Percentiles rank a stretch among this genome's conserved stretches.
Evolutionary conservation across 2,888 invertebrate genomes (phyloP).

Genomic region (Pachydiplax longipennis): DNA sequence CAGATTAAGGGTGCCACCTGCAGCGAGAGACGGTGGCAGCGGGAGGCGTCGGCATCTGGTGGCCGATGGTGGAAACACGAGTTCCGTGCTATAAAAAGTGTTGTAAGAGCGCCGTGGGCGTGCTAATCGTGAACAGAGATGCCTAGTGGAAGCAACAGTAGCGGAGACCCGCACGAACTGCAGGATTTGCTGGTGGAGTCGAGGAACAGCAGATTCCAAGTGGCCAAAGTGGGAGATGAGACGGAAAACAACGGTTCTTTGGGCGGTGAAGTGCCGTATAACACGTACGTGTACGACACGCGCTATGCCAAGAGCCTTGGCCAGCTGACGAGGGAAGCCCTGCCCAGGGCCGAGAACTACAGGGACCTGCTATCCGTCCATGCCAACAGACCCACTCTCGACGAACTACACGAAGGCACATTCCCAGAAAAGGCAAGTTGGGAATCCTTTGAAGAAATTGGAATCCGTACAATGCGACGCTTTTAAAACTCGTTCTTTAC

Average conservation of each 20-base stretch:
- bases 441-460: no score
- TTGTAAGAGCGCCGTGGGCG: no score
- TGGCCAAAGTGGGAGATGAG: slow-evolving; percentile 51
- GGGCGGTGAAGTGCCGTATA: slow-evolving; percentile 45
- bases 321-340: slow-evolving; percentile 59
- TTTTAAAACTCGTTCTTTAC: no score
- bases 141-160: slow-evolving; percentile 27
- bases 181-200: slow-evolving; percentile 50
- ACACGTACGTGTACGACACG: slow-evolving; percentile 54
- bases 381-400: slow-evolving; percentile 56
- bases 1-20: no score
- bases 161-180: slow-evolving; percentile 49
- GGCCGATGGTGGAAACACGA: no score
- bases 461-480: no score
- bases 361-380: slow-evolving; percentile 57
- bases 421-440: slow-evolving; percentile 50
- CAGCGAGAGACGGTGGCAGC: no score
- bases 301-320: slow-evolving; percentile 53
- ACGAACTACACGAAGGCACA: slow-evolving; percentile 56
- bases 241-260: slow-evolving; percentile 46
- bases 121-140: not conserved
- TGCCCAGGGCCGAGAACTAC: slow-evolving; percentile 61
- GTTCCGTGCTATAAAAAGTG: no score
- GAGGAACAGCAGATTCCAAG: slow-evolving; percentile 52
- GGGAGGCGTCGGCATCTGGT: no score